A percentile compares a stretch with the other conserved stretches of the same genome.
Evolutionary conservation across 2,113 vertebrate species (phyloP).

Genomic region (Paedocypris sp.): DNA sequence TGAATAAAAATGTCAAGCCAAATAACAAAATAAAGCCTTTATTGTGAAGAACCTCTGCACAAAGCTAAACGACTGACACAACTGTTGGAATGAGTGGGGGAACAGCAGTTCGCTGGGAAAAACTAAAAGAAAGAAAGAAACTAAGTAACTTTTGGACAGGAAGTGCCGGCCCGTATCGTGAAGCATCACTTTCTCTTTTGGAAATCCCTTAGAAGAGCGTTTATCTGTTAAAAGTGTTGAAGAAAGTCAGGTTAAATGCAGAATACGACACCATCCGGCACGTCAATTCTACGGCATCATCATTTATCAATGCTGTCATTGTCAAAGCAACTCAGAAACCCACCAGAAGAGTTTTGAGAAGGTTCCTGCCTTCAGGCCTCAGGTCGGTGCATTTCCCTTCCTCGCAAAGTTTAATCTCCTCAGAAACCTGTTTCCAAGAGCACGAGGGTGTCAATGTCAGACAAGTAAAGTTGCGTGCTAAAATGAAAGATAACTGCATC

Average conservation of each 20-base stretch:
- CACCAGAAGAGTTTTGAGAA: conserved; percentile 63
- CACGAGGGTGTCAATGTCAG: too few species aligned
- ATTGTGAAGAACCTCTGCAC: conserved; percentile 40
- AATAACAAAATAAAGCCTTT: conserved; percentile 63
- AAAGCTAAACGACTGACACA: conserved; percentile 16
- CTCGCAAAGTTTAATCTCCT: conserved; percentile 63
- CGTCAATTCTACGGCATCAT: too few species aligned
- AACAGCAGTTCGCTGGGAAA: conserved; percentile 2
- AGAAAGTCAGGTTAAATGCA: not conserved
- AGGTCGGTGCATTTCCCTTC: conserved; percentile 62
- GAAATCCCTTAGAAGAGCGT: conserved; percentile 61
- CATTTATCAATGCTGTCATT: too few species aligned
- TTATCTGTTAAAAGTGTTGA: conserved; percentile 45
- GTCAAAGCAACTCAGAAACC: conserved; percentile 30
- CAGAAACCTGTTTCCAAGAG: conserved; percentile 48
- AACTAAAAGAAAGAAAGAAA: conserved; percentile 14
- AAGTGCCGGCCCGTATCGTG: not conserved
- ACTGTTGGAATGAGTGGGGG: not conserved
- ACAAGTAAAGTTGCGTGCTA: too few species aligned
- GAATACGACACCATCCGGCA: not conserved
- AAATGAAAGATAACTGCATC: too few species aligned
- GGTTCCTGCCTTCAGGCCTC: conserved; percentile 55
- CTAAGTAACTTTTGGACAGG: conserved; percentile 16
- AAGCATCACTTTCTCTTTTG: conserved; percentile 66
- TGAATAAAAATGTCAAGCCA: not conserved